Evolutionary conservation across 2,113 vertebrate genomes (phyloP).

Genomic region (Caretta caretta): DNA sequence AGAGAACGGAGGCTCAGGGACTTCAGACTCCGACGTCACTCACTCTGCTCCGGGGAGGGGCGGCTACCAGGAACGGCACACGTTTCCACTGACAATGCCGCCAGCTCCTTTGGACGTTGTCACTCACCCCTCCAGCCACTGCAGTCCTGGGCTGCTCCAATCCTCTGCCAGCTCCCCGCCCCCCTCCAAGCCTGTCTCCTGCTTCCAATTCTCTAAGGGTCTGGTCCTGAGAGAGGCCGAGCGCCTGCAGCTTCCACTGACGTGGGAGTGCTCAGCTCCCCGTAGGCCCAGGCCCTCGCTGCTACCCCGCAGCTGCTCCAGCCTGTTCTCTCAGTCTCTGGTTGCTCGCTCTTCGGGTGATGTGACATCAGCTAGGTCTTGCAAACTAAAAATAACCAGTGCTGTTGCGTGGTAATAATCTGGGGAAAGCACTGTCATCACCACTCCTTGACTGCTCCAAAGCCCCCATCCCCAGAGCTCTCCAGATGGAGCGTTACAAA

Average conservation of each 20-base stretch:
- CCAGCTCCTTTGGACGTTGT: background rate
- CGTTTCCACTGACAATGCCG: background rate
- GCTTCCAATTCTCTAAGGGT: slow-evolving; percentile 39
- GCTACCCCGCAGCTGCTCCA: background rate
- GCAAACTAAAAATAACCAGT: slow-evolving; percentile 44
- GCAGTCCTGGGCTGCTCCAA: accelerated
- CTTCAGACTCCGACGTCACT: background rate
- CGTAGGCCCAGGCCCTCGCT: background rate
- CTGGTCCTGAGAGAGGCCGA: background rate
- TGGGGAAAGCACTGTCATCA: background rate
- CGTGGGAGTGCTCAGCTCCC: background rate
- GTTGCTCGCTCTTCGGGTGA: slow-evolving; percentile 38
- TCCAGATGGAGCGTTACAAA: background rate
- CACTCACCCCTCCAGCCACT: accelerated
- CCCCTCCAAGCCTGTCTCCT: background rate
- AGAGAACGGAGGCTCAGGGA: background rate
- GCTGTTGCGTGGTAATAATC: slow-evolving; percentile 1
- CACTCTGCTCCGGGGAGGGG: background rate
- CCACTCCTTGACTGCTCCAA: background rate
- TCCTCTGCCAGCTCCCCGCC: background rate
- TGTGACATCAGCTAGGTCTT: slow-evolving; percentile 48
- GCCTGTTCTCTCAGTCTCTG: slow-evolving; percentile 31
- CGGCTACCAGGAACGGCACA: background rate
- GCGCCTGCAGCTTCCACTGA: background rate
- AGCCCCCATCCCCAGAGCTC: background rate